Conservation (phyloP, 2,113 vertebrate species). For the Benthochromis sp. region DNA sequence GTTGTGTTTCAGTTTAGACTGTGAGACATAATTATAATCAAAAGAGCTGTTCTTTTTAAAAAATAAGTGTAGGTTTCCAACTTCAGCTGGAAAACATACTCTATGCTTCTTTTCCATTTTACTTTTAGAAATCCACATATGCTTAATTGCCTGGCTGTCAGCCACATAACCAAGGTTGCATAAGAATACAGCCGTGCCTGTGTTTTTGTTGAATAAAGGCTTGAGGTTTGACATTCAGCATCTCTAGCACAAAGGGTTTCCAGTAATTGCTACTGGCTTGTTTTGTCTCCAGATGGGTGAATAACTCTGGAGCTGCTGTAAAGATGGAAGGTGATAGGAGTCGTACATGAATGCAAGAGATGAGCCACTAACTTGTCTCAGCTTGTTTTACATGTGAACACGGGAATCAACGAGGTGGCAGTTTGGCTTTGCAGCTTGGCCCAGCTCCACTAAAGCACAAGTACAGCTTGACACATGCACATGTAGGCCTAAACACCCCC, state of each 20-base stretch:
- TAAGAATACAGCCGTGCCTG: background rate
- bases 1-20: background rate
- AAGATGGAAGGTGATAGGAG: conserved; percentile 16
- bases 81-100: background rate
- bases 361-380: conserved; percentile 21
- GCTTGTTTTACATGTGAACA: conserved; percentile 15
- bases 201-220: background rate
- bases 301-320: conserved; percentile 1
- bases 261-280: conserved; percentile 1
- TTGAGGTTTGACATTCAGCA: background rate
- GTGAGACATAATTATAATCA: background rate
- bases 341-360: background rate
- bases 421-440: background rate
- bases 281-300: conserved; percentile 3
- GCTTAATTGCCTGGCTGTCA: background rate
- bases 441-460: background rate
- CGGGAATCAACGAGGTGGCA: background rate
- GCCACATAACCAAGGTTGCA: background rate
- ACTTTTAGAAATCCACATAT: background rate
- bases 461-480: background rate
- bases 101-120: background rate
- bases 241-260: background rate
- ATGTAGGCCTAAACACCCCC: background rate
- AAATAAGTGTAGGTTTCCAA: background rate
- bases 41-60: background rate